A percentile compares a stretch with the other conserved stretches of the same genome.
These are phyloP conservation scores for Morbakka virulenta DNA, from an alignment of 30 jellyfish, hydroid and myxozoan genomes.

Conservation along the genomic window DNA sequence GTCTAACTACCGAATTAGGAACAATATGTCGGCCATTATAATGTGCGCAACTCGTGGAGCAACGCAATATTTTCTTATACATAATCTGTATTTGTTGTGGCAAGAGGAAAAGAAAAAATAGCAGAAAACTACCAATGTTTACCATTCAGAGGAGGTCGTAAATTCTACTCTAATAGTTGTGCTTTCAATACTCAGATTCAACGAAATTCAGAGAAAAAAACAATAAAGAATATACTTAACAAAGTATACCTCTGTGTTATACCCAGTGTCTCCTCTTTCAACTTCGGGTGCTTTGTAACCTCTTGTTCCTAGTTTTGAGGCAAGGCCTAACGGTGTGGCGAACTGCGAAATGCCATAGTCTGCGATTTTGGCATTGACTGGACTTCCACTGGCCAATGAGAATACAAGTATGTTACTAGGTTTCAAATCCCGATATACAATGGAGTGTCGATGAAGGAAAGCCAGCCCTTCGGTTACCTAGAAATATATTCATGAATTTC, in stretches of 20 bases:
- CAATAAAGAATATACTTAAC: no score
- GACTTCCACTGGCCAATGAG: conserved; percentile 74
- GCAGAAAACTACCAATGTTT: not conserved
- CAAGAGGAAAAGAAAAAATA: not conserved
- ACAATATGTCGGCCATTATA: no score
- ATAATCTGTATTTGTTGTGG: no score
- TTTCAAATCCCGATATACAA: conserved; percentile 92
- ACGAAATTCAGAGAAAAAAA: no score
- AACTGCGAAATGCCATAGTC: conserved; percentile 94
- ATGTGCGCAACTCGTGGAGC: no score
- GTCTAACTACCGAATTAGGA: no score
- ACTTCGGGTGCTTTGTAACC: conserved; percentile 96
- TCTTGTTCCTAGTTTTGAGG: conserved; percentile 70
- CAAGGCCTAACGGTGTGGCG: conserved; percentile 68
- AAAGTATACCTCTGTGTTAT: conserved; percentile 73
- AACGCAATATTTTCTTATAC: no score
- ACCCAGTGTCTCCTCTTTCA: conserved; percentile 42
- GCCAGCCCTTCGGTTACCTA: conserved; percentile 85
- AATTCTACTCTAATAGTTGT: no score
- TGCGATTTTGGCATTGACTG: conserved; percentile 77
- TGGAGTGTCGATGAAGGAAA: conserved; percentile 61
- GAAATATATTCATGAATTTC: no score
- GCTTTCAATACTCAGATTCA: no score
- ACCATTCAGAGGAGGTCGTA: not conserved
- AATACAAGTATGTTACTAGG: conserved; percentile 91